Percentiles rank a stretch among this genome's conserved stretches.
phyloP scores from a whole-genome alignment of 2,113 vertebrate species.

The Thryonomys swinderianus region DNA sequence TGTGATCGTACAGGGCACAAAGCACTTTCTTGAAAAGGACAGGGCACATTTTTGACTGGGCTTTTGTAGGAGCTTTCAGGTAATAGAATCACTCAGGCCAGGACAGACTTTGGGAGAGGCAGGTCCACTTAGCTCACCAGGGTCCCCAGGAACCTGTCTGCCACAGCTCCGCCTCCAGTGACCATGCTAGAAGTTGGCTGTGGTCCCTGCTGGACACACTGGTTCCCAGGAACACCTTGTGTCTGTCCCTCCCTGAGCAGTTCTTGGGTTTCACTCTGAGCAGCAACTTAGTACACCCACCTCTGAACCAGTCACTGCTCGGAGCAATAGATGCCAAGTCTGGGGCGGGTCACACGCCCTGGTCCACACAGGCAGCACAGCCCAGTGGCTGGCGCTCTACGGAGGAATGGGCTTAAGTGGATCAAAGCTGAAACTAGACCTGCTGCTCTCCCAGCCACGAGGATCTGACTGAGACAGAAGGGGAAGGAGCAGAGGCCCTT shows the following conservation, averaged over 20 bases:
- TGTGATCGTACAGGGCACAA: neutral
- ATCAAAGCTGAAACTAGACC: neutral
- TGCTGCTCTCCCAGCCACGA: neutral
- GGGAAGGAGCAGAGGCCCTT: neutral
- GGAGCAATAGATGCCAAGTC: neutral
- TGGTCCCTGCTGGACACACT: neutral
- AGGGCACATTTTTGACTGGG: neutral
- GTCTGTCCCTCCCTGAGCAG: neutral
- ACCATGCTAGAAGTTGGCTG: neutral
- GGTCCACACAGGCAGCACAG: neutral
- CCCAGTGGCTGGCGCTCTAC: neutral
- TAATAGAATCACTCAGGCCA: neutral
- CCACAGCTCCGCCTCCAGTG: neutral
- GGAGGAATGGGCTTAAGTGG: neutral
- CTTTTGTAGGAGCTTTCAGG: neutral
- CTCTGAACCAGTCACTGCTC: neutral
- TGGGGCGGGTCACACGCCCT: neutral
- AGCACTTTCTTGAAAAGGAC: neutral
- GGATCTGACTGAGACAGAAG: neutral
- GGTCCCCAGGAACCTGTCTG: neutral
- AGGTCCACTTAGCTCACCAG: neutral
- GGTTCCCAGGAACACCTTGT: neutral
- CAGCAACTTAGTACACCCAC: neutral
- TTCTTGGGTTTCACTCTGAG: neutral
- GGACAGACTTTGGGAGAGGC: neutral